Conservation (phyloP, 2,797 vertebrate genomes). For the Sebastes oblongus region DNA sequence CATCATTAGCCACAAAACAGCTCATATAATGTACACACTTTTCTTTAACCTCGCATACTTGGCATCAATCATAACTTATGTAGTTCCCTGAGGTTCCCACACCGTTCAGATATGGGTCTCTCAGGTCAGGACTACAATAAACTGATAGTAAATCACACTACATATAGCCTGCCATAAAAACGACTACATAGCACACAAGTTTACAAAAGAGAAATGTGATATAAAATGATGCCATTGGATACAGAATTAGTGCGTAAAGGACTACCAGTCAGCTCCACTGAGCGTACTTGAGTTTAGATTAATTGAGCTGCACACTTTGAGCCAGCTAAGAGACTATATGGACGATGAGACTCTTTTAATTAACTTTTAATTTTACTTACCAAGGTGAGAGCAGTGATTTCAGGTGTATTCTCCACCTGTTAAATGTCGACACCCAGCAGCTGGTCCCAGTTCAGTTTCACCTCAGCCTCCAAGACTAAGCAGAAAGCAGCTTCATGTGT, state of each 20-base stretch:
- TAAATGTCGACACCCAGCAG: not conserved
- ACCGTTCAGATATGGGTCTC: not conserved
- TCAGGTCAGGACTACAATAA: not conserved
- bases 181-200: not conserved
- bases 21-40: not conserved
- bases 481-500: not conserved
- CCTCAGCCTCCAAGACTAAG: not conserved
- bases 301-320: not conserved
- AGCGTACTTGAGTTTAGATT: not conserved
- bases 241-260: fast-evolving
- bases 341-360: not conserved
- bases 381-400: slow-evolving; percentile 28
- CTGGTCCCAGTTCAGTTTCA: not conserved
- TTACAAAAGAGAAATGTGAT: not conserved
- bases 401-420: slow-evolving; percentile 52
- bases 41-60: not conserved
- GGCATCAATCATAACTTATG: slow-evolving; percentile 23
- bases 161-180: not conserved
- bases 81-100: not conserved
- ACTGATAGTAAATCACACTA: not conserved
- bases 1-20: slow-evolving; percentile 14
- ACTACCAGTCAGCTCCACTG: not conserved
- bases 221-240: not conserved
- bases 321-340: not conserved
- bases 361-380: slow-evolving; percentile 34